Percentiles rank a stretch among this genome's conserved stretches.
Conservation (phyloP, 1,140 invertebrate species). For the Aporrectodea caliginosa region DNA sequence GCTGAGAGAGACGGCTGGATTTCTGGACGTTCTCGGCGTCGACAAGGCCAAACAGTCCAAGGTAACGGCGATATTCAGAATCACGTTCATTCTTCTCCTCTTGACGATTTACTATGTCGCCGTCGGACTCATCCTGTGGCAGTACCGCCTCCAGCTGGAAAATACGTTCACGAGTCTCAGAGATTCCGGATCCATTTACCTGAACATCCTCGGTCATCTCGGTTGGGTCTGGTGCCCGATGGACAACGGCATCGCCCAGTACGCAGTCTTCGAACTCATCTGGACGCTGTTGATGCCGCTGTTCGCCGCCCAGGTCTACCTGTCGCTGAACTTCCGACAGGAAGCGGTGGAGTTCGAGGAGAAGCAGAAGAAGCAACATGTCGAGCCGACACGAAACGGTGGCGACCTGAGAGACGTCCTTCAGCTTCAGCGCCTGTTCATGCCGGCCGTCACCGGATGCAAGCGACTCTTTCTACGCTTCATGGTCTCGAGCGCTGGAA, state of each 20-base stretch:
- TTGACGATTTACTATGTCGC: background rate
- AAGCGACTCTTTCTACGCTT: background rate
- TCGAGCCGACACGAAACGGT: background rate
- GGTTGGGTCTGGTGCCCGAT: conserved; percentile 7
- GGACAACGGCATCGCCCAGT: background rate
- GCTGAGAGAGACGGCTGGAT: background rate
- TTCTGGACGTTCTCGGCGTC: conserved; percentile 12
- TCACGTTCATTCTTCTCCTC: background rate
- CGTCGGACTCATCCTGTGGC: background rate
- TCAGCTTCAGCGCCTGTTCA: background rate
- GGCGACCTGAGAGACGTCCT: background rate
- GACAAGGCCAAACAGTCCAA: conserved; percentile 8
- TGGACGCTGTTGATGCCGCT: conserved; percentile 3
- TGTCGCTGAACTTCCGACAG: background rate
- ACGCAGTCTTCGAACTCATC: conserved; percentile 11
- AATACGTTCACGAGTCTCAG: background rate
- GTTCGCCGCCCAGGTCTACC: background rate
- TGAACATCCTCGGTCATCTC: conserved; percentile 12
- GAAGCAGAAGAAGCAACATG: background rate
- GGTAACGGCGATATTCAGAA: background rate
- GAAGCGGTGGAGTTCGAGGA: background rate
- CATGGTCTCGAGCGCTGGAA: background rate
- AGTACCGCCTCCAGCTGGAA: background rate
- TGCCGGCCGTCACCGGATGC: background rate
- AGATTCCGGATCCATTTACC: background rate